These are phyloP conservation scores for Nephila pilipes DNA, from an alignment of 1,140 invertebrate species.

Conservation along the genomic window DNA sequence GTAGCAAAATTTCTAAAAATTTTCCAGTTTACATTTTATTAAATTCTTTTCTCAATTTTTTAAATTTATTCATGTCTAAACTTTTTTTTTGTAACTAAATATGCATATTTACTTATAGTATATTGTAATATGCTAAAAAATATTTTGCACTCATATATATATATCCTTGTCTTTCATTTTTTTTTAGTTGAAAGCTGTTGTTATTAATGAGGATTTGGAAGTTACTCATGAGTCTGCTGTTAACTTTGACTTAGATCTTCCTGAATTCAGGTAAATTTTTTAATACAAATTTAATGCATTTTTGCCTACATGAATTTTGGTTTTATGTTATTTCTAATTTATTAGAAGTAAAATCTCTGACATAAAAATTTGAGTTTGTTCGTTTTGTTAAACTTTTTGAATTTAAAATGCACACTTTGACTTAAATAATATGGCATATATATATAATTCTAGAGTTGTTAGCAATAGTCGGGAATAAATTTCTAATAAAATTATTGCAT, in stretches of 20 bases:
- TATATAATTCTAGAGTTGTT: too few relatives aligned
- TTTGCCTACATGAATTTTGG: too few relatives aligned
- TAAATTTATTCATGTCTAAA: not conserved
- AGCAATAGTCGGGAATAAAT: too few relatives aligned
- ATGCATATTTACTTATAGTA: not conserved
- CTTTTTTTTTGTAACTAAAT: not conserved
- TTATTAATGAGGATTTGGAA: slow-evolving; percentile 88
- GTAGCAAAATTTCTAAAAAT: not conserved
- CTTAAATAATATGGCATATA: too few relatives aligned
- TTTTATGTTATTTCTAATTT: too few relatives aligned
- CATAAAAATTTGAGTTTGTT: too few relatives aligned
- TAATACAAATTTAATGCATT: not conserved
- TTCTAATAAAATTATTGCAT: too few relatives aligned
- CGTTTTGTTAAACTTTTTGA: too few relatives aligned
- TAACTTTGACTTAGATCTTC: slow-evolving; percentile 93
- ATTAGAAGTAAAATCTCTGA: too few relatives aligned
- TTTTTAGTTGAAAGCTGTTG: slow-evolving; percentile 92
- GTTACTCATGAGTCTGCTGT: slow-evolving; percentile 90
- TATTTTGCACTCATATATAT: not conserved
- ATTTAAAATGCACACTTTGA: too few relatives aligned
- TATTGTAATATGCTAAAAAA: not conserved
- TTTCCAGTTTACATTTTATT: not conserved
- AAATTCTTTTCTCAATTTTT: not conserved
- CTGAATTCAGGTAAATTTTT: slow-evolving; percentile 90
- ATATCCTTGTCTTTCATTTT: slow-evolving; percentile 75